phyloP scores from a whole-genome alignment of 2,797 vertebrate genomes.

The Ctenochaetus hawaiiensis region DNA sequence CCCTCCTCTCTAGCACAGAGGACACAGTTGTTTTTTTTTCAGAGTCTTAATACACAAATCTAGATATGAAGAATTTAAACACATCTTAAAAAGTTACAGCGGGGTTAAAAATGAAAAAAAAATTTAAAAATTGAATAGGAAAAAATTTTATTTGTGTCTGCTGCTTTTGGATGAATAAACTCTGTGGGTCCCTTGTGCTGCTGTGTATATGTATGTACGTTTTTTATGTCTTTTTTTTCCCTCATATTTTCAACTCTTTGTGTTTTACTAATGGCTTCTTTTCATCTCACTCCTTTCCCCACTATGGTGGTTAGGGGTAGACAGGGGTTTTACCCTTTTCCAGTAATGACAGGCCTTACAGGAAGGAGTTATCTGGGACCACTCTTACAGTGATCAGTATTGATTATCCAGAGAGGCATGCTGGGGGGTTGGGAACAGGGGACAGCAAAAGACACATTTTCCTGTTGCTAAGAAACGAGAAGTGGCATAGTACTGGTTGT shows the following conservation, averaged over 20 bases:
- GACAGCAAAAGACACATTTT: slow-evolving; percentile 53
- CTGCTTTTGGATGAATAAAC: slow-evolving; percentile 40
- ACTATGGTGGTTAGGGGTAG: slow-evolving; percentile 25
- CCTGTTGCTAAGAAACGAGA: slow-evolving; percentile 74
- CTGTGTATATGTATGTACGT: slow-evolving; percentile 1
- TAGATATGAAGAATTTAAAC: not conserved
- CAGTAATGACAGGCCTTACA: slow-evolving; percentile 78
- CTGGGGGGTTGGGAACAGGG: slow-evolving; percentile 34
- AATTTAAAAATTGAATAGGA: not conserved
- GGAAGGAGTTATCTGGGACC: slow-evolving; percentile 81
- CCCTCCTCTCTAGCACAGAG: not conserved
- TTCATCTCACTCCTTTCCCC: slow-evolving; percentile 38
- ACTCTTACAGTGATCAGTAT: slow-evolving; percentile 81
- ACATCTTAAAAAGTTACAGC: slow-evolving; percentile 6
- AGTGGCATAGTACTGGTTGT: slow-evolving; percentile 16
- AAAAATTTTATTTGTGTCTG: slow-evolving; percentile 11
- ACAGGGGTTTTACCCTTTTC: slow-evolving; percentile 59
- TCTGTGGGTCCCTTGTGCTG: slow-evolving; percentile 10
- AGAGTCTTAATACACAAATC: not conserved
- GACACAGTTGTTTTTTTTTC: not conserved
- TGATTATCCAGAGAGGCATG: slow-evolving; percentile 73
- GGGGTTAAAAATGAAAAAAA: not conserved
- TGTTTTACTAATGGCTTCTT: slow-evolving; percentile 29
- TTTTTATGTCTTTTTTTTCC: slow-evolving; percentile 22
- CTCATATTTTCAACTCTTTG: slow-evolving; percentile 24